Evolutionary conservation across 2,113 vertebrate species (phyloP), one percentile per base, ranked within the genome.

Genomic region (Paracyprichromis sp.): DNA sequence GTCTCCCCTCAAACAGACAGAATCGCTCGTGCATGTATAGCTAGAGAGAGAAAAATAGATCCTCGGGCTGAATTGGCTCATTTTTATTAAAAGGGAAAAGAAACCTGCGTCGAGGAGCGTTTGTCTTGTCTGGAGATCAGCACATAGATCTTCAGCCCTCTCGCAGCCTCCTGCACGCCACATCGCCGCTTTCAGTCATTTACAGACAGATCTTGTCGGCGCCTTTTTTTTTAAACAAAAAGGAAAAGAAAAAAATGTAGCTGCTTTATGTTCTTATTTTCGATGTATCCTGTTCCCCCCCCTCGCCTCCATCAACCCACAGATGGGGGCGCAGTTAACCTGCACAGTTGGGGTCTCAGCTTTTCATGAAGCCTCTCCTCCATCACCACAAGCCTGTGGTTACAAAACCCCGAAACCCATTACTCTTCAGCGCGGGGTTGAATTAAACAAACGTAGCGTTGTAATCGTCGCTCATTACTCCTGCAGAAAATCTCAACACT

Each of bases 271-370:
- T 17, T 0, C 14, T 26, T 45, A 47, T 40, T 83, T 21, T 86
- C 24, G 69, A 85, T 83, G 82, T 26, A 79, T 89, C 12, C 43
- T 19, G 17, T 29, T 12, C 4, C 12, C 50, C 71, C 6, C 6
- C 11, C 14, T 59, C 54, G 16, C 59, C 56, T 50, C 89, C 80
- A 34, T 43, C 63, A 88, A 16, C 88, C 63, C 83, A 84, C 93
- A 88, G 92, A 94, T 90, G 94, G 93, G 94, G 92, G 93, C 94
- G 92, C 93, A 94, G 83, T 87, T 53, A 90, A 83, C 88, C 91
- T 52, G 69, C 91, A 84, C 91, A 87, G 80, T 88, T 63, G 84
- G 80, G 90, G 80, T 88, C 83, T 93, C 69, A 34, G 79, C 53
- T 93, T 90, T 86, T 87, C 83, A 31, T 66, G 47, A 86, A 88